A percentile compares a stretch with the other conserved stretches of the same genome.
phyloP scores from a whole-genome alignment of 2,797 vertebrate species.

The Danio tinwini region DNA sequence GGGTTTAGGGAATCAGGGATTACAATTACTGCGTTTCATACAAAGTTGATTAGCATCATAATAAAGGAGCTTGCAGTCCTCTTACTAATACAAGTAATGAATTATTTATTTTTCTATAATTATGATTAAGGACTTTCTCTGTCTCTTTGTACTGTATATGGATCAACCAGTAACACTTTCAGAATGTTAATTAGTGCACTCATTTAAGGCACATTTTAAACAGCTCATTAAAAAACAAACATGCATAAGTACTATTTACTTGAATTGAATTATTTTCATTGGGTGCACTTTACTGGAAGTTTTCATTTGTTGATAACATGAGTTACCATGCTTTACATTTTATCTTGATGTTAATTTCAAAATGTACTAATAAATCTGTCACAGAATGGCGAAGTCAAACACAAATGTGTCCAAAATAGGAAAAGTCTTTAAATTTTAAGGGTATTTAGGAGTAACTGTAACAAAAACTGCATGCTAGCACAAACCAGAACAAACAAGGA shows the following conservation, averaged over 20 bases:
- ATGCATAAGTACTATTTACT: background rate
- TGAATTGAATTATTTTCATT: background rate
- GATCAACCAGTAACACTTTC: background rate
- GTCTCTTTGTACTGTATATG: background rate
- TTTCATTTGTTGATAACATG: background rate
- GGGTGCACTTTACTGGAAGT: background rate
- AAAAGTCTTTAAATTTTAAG: too few species aligned
- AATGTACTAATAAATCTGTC: too few species aligned
- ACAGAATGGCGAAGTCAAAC: too few species aligned
- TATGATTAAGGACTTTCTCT: background rate
- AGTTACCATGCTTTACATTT: too few species aligned
- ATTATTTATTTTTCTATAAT: conserved; percentile 1
- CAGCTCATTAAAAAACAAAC: background rate
- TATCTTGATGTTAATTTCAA: too few species aligned
- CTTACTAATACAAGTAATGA: conserved; percentile 23
- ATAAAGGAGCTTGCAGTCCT: background rate
- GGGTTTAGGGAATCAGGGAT: background rate
- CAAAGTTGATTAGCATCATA: conserved; percentile 35
- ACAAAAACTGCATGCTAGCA: too few species aligned
- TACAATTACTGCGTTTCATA: conserved; percentile 6
- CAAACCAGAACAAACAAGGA: too few species aligned
- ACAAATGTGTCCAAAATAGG: too few species aligned
- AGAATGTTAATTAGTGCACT: background rate
- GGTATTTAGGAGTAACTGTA: too few species aligned
- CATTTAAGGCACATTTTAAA: background rate